Evolutionary conservation across 2,888 invertebrate genomes (phyloP).

Genomic region (Eretmocerus hayati): DNA sequence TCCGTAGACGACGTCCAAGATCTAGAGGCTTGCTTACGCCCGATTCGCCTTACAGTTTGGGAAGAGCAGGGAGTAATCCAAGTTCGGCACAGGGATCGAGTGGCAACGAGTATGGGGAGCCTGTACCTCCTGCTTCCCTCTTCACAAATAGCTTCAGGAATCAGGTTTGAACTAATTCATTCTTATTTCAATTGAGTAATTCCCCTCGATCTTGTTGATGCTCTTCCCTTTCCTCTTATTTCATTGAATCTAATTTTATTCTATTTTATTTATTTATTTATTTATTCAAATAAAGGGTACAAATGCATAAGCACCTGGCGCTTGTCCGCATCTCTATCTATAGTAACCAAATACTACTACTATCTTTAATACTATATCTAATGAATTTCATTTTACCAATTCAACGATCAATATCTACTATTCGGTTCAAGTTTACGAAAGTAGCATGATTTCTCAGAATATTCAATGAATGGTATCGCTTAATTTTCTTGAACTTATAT

Average conservation of each 20-base stretch:
- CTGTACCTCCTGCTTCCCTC: neutral
- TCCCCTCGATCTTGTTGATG: neutral
- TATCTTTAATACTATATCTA: no score
- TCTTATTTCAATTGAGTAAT: neutral
- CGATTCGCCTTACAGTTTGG: neutral
- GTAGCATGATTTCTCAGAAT: no score
- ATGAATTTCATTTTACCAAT: no score
- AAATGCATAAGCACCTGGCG: no score
- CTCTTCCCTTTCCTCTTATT: slow-evolving; percentile 7
- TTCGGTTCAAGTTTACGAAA: no score
- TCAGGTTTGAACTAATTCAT: slow-evolving; percentile 20
- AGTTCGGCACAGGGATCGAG: neutral
- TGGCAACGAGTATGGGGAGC: neutral
- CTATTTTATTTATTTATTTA: slow-evolving; percentile 1
- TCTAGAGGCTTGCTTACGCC: slow-evolving; percentile 7
- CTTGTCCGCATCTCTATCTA: no score
- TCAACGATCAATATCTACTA: no score
- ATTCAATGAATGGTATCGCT: no score
- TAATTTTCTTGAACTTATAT: no score
- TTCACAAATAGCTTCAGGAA: slow-evolving; percentile 18
- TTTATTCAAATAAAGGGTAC: no score
- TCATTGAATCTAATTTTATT: slow-evolving; percentile 1
- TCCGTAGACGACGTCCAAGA: slow-evolving; percentile 6
- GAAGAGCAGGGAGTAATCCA: neutral
- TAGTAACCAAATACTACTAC: no score